Evolutionary conservation across 1,140 invertebrate genomes (phyloP).

Genomic region (Druon quercuslanigerum): DNA sequence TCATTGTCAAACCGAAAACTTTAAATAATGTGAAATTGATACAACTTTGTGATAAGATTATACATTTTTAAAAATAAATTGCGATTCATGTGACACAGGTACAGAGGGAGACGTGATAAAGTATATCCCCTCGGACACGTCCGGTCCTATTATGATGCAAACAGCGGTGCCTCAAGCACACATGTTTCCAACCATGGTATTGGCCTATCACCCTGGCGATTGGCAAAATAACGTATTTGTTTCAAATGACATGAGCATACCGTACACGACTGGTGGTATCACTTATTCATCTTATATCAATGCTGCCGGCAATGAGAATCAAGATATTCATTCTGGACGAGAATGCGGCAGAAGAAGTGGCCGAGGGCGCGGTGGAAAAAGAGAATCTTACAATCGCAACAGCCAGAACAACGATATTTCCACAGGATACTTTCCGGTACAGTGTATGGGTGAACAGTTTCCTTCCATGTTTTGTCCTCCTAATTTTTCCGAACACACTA

Average conservation of each 20-base stretch:
- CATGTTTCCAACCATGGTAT: constrained; percentile 50
- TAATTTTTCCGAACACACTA: constrained; percentile 47
- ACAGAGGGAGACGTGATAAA: constrained; percentile 41
- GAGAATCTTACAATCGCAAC: constrained; percentile 55
- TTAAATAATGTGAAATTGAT: no score
- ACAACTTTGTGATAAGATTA: no score
- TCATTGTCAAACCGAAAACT: no score
- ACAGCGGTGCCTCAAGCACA: constrained; percentile 50
- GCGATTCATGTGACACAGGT: constrained; percentile 29
- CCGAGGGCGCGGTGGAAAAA: constrained; percentile 55
- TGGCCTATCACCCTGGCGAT: constrained; percentile 54
- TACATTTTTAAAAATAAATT: no score
- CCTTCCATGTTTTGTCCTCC: constrained; percentile 44
- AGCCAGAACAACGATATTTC: constrained; percentile 63
- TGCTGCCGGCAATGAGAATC: constrained; percentile 50
- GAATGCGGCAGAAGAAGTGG: constrained; percentile 55
- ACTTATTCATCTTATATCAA: constrained; percentile 52
- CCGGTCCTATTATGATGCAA: constrained; percentile 40
- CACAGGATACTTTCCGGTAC: constrained; percentile 55
- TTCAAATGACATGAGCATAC: constrained; percentile 39
- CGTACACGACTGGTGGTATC: constrained; percentile 35
- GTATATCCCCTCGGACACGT: constrained; percentile 35
- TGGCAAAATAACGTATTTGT: constrained; percentile 55
- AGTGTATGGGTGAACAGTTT: constrained; percentile 53
- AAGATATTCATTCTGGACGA: constrained; percentile 52